Conservation (phyloP, 2,888 invertebrate genomes). For the Timandra comae region DNA sequence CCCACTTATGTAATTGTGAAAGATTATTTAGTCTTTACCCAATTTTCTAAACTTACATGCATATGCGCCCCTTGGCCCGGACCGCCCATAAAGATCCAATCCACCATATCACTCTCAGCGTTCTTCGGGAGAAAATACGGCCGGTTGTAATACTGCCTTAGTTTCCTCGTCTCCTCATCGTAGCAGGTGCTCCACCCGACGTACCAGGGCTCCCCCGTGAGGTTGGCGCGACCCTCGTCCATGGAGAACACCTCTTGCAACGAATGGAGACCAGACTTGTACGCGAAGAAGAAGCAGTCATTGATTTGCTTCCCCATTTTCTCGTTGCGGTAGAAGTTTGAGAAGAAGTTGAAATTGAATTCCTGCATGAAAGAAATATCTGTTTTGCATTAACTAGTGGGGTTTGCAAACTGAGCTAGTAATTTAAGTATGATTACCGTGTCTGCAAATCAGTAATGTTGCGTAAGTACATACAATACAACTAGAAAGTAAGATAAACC, state of each 20-base stretch:
- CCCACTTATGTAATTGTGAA: no score
- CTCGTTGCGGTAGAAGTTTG: slow-evolving; percentile 81
- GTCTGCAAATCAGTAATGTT: no score
- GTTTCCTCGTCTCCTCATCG: slow-evolving; percentile 83
- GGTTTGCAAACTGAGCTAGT: no score
- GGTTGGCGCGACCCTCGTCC: slow-evolving; percentile 81
- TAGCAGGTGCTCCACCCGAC: slow-evolving; percentile 96
- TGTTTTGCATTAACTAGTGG: no score
- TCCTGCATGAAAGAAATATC: slow-evolving; percentile 33
- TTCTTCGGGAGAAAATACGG: slow-evolving; percentile 93
- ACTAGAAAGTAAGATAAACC: slow-evolving; percentile 7
- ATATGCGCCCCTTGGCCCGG: slow-evolving; percentile 96
- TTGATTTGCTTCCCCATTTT: slow-evolving; percentile 71
- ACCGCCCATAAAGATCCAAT: slow-evolving; percentile 98
- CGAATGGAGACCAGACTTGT: slow-evolving; percentile 89
- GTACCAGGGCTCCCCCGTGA: slow-evolving; percentile 83
- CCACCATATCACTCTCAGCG: slow-evolving; percentile 92
- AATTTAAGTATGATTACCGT: no score
- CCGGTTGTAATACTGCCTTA: slow-evolving; percentile 86
- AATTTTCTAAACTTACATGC: slow-evolving; percentile 94
- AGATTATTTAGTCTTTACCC: no score
- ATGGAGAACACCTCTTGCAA: slow-evolving; percentile 90
- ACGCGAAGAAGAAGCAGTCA: slow-evolving; percentile 95
- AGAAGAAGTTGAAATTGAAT: slow-evolving; percentile 91
- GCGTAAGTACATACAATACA: no score